Base-by-base conservation (phyloP, 2,113 vertebrate genomes). In the Oophaga pumilio region DNA sequence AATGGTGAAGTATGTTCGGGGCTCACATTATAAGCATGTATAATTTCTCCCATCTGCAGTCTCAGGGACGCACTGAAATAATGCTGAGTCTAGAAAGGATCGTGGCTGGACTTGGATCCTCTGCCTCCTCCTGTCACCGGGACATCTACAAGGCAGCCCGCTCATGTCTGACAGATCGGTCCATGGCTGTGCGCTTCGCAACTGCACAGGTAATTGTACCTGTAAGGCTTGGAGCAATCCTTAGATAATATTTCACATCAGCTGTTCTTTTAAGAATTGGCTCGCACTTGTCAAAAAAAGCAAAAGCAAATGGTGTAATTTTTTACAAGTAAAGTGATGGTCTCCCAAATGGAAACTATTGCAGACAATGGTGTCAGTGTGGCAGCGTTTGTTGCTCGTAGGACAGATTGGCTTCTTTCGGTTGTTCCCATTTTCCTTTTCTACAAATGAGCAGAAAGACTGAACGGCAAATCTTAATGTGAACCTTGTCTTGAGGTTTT, bases 51-150 rank as follows among this genome's bases (percentile, higher is more conserved):
- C 18, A 43, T 1, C 49, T 20, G 28, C 93, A 99, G 98, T 99
- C 98, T 92, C 98, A 99, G 94, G 98, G 97, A 60, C 96, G 98
- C 1, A 97, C 96, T 84, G 98, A 99, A 93, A 97, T 97, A 93
- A 97, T 99, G 97, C 84, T 95, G 91, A 95, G 96, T 87, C 89
- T 98, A 88, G 96, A 97, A 91, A 96, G 93, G 92, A 95, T 98
- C 76, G 93, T 99, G 76, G 94, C 92, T 71, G 98, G 98, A 62
- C 89, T 97, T 68, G 97, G 97, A 84, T 91, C 93, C 86, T 93
- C 94, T 84, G 96, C 96, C 59, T 26, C 92, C 52, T 91, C 96
- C 33, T 96, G 96, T 87, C 97, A 99, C 52, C 95, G 97, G 50
- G 98, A 99, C 92, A 88, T 99, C 93, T 99, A 99, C 93, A 99